Evolutionary conservation across 1,140 invertebrate species (phyloP).

Genomic region (Nymphalis io): DNA sequence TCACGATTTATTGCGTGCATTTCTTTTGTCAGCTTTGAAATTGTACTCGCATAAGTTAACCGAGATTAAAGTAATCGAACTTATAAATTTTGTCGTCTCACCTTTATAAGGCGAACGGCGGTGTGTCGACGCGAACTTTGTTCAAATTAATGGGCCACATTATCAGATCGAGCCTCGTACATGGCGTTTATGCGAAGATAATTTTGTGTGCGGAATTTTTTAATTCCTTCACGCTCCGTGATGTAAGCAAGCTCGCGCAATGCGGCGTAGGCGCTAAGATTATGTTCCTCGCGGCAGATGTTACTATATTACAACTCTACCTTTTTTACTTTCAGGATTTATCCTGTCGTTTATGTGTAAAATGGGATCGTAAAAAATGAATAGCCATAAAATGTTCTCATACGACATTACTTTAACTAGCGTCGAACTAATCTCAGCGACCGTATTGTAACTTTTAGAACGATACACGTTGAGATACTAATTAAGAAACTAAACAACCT

Average conservation of each 20-base stretch:
- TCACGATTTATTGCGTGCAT: slow-evolving; percentile 78
- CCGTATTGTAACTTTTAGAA: slow-evolving; percentile 51
- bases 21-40: slow-evolving; percentile 81
- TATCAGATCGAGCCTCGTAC: slow-evolving; percentile 77
- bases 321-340: slow-evolving; percentile 26
- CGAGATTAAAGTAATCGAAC: slow-evolving; percentile 81
- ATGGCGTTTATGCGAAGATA: slow-evolving; percentile 79
- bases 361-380: slow-evolving; percentile 18
- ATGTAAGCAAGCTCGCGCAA: slow-evolving; percentile 37
- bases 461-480: slow-evolving; percentile 54
- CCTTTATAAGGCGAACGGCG: slow-evolving; percentile 75
- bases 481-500: slow-evolving; percentile 71
- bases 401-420: slow-evolving; percentile 43
- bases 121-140: slow-evolving; percentile 79
- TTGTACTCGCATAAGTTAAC: slow-evolving; percentile 80
- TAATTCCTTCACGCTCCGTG: slow-evolving; percentile 59
- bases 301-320: slow-evolving; percentile 32
- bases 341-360: slow-evolving; percentile 19
- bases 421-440: slow-evolving; percentile 51
- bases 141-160: slow-evolving; percentile 79
- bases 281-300: slow-evolving; percentile 36
- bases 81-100: slow-evolving; percentile 81
- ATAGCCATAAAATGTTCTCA: slow-evolving; percentile 7
- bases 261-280: slow-evolving; percentile 59
- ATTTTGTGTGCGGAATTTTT: slow-evolving; percentile 75